Percentiles rank a stretch among this genome's conserved stretches.
phyloP scores from a whole-genome alignment of 2,888 invertebrate species.

The Tachystola acroxantha region DNA sequence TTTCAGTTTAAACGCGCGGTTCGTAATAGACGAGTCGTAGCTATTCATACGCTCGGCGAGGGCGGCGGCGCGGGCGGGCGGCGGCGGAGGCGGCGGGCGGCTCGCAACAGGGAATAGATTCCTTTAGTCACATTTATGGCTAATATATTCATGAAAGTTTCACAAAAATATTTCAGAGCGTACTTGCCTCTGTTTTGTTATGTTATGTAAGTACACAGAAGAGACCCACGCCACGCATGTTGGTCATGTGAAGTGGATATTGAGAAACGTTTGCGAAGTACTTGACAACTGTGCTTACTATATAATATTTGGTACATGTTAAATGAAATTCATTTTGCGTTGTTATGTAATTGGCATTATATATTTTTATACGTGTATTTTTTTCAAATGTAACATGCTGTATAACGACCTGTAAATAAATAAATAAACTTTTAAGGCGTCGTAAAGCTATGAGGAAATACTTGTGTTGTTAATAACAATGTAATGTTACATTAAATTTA shows the following conservation, averaged over 20 bases:
- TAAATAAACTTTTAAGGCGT: too few species aligned
- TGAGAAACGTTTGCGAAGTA: not conserved
- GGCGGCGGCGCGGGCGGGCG: conserved; percentile 26
- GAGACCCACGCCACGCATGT: conserved; percentile 33
- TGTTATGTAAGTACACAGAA: conserved; percentile 47
- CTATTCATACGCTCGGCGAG: conserved; percentile 27
- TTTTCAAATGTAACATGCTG: too few species aligned
- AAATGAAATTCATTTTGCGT: too few species aligned
- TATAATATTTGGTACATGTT: too few species aligned
- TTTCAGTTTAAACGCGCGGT: conserved; percentile 24
- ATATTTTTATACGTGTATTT: too few species aligned
- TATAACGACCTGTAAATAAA: too few species aligned
- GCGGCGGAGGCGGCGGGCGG: conserved; percentile 24
- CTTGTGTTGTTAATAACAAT: too few species aligned
- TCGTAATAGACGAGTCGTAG: conserved; percentile 32
- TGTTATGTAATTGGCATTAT: too few species aligned
- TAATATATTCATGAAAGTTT: conserved; percentile 78
- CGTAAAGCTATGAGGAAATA: too few species aligned
- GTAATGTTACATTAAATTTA: too few species aligned
- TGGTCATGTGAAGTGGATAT: conserved; percentile 16
- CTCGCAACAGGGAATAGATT: conserved; percentile 63
- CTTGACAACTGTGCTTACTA: too few species aligned
- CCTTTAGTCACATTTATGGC: conserved; percentile 75
- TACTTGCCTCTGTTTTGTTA: conserved; percentile 54
- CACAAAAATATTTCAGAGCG: conserved; percentile 67